Conservation (phyloP, 1,140 invertebrate genomes). For the Lutraria rhynchaena region DNA sequence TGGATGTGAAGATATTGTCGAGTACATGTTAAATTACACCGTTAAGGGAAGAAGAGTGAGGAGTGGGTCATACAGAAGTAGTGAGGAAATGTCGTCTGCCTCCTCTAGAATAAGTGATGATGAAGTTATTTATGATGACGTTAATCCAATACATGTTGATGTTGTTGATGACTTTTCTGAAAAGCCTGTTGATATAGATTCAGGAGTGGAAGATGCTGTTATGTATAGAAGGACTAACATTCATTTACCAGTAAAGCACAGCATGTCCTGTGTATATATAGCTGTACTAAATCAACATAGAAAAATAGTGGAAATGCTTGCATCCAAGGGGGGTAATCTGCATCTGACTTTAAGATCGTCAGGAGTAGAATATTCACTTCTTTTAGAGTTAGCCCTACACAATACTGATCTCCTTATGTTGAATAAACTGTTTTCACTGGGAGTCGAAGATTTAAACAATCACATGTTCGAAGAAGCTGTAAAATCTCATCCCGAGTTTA, state of each 20-base stretch:
- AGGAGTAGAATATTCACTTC: conserved; percentile 82
- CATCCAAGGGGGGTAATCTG: conserved; percentile 87
- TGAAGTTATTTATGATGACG: not conserved
- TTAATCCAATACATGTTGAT: conserved; percentile 8
- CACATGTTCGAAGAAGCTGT: conserved; percentile 89
- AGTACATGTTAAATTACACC: conserved; percentile 85
- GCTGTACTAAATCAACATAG: conserved; percentile 88
- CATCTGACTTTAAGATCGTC: conserved; percentile 79
- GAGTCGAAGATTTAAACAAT: conserved; percentile 94
- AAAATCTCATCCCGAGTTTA: conserved; percentile 89
- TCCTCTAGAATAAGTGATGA: not conserved
- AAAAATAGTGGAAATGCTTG: conserved; percentile 88
- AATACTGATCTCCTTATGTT: conserved; percentile 85
- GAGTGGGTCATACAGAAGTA: conserved; percentile 12
- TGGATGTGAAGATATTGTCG: conserved; percentile 66
- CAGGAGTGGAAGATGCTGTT: not conserved
- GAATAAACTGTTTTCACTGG: conserved; percentile 91
- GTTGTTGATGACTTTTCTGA: not conserved
- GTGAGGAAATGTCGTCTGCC: conserved; percentile 24
- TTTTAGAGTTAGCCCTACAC: conserved; percentile 89
- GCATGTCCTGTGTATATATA: conserved; percentile 59
- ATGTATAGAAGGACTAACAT: conserved; percentile 3
- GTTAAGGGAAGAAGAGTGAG: conserved; percentile 85
- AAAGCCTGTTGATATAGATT: conserved; percentile 13
- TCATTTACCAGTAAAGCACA: conserved; percentile 46